Conservation (phyloP, 2,797 vertebrate species). For the Capromys pilorides region DNA sequence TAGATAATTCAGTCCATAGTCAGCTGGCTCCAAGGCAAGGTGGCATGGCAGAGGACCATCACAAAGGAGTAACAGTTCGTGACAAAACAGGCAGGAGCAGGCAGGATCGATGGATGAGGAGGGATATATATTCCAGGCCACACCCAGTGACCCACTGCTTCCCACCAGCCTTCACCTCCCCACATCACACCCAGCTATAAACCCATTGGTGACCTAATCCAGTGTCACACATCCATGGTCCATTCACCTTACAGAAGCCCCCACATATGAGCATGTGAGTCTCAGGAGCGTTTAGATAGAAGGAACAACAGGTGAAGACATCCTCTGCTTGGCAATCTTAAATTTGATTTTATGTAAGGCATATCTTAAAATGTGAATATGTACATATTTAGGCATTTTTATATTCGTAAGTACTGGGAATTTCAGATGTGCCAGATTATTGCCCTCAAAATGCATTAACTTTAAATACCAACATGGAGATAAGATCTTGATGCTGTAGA, state of each 20-base stretch:
- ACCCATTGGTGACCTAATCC: not conserved
- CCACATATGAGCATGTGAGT: not conserved
- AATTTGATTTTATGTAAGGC: conserved; percentile 48
- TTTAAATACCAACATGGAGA: conserved; percentile 1
- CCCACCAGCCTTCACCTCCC: not conserved
- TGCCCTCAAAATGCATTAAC: not conserved
- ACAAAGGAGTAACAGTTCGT: not conserved
- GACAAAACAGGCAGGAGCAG: not conserved
- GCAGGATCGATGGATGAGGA: not conserved
- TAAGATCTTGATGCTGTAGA: not conserved
- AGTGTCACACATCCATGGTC: not conserved
- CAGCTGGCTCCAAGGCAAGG: not conserved
- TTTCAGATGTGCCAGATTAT: not conserved
- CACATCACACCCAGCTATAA: not conserved
- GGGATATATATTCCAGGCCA: not conserved
- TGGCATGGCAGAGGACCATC: not conserved
- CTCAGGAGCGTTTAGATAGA: not conserved
- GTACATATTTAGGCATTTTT: conserved; percentile 2
- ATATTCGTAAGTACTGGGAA: not conserved
- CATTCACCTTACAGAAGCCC: not conserved
- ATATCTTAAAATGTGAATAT: conserved; percentile 43
- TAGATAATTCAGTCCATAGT: not conserved
- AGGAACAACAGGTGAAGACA: not conserved
- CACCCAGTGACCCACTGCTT: not conserved
- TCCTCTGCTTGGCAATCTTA: conserved; percentile 1